Base-by-base conservation (phyloP, 2,888 invertebrate genomes). In the Phrixothrix hirtus region DNA sequence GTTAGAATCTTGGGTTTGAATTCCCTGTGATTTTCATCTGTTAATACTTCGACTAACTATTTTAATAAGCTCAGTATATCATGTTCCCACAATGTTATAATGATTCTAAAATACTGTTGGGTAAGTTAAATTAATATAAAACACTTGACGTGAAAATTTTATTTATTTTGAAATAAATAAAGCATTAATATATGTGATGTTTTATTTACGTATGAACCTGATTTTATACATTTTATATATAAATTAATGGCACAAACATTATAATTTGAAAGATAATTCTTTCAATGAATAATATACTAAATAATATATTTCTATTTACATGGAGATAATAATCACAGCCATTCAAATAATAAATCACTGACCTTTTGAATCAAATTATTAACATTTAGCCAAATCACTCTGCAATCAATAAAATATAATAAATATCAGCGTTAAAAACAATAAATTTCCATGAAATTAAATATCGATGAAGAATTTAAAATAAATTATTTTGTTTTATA, bases 191-290 rank as follows among this genome's bases (percentile, higher is more conserved):
- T 5, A 5, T 54, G 48, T 50, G 46, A 55, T 39, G 41, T 45
- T 55, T 48, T 54, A 54, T 45, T 46, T 55, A 55, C 45, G 38
- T 55, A 45, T 45, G 35, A 39, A 55, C 30, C 38, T 48, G 29
- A 46, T 34, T 36, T 50, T 50, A 37, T 53, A 46, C 52, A 58
- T 52, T 57, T 58, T 57, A 59, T 58, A 64, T 60, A 64, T 64
- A 64, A 66, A 62, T 66, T 64, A 66, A 66, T 66, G 66, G 66
- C 66, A 66, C 66, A 64, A 61, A 55, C 42, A 56, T 55, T 57
- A 58, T 57, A 58, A 55, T 55, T 51, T 56, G 52, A 59, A 59
- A 59, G 60, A 60, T 51, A 57, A 49, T 49, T 45, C 49, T 61
- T n/a, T 49, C 53, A 53, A 53, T 52, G 39, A 56, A 26, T 44